phyloP scores from a whole-genome alignment of 2,888 invertebrate species.

The Agrochola circellaris region DNA sequence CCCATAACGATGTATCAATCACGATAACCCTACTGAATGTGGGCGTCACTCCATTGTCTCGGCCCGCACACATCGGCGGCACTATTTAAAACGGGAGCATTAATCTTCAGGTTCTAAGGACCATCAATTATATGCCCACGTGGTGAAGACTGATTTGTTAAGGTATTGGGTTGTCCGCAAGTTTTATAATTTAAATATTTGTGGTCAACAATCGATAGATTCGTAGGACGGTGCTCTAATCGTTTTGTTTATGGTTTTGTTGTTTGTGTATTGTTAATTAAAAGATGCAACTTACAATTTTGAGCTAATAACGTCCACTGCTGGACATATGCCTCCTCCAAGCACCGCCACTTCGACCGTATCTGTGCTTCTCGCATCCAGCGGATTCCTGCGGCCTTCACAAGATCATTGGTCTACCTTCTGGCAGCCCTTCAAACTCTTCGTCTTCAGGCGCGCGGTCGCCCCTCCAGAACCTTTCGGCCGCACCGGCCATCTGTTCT shows the following conservation, averaged over 20 bases:
- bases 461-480: no score
- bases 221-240: background rate
- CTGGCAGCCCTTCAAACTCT: no score
- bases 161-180: background rate
- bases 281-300: background rate
- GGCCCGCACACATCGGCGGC: constrained; percentile 70
- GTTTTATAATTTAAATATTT: constrained; percentile 14
- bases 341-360: no score
- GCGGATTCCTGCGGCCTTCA: no score
- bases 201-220: background rate
- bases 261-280: background rate
- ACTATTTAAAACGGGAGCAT: constrained; percentile 72
- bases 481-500: no score
- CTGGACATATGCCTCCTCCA: no score
- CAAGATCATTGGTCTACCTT: no score
- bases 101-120: constrained; percentile 71
- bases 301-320: background rate
- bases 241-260: background rate
- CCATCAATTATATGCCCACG: constrained; percentile 72
- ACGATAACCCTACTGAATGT: constrained; percentile 65
- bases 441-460: no score
- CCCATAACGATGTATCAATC: constrained; percentile 68
- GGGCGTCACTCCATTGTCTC: constrained; percentile 70
- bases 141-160: constrained; percentile 11
- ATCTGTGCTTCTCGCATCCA: no score